Evolutionary conservation across 1,140 invertebrate species (phyloP), one percentile per base, ranked within the genome.

Genomic region (Eriocheir sinensis): DNA sequence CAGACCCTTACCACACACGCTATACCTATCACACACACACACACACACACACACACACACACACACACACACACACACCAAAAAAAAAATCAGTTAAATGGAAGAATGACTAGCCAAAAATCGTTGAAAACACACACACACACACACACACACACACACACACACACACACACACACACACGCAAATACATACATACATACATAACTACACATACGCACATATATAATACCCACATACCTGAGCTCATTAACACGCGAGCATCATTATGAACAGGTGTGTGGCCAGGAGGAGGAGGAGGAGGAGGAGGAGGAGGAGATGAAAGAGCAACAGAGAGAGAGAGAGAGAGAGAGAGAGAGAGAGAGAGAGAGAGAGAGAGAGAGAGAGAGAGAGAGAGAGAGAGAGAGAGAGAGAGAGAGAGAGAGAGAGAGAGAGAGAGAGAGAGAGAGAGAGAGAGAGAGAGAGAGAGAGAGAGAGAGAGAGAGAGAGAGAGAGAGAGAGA

Each of bases 351-450:
- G 9, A 12, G 8, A 12, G 17, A 9, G 17, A 12, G 48, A 32
- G 32, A 27, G 32, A 53, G 72, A 30, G 36, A 40, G 12, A 91
- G 89, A 38, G 44, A n/a, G 3, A 21, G 48, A 30, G 90, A 80
- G n/a, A 80, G n/a, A 40, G 91, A 85, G 91, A n/a, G 79, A 48
- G 79, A 79, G 79, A 6, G 27, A 12, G 91, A 85, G 80, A 21
- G 15, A 27, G 60, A 21, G 89, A 79, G n/a, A n/a, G 32, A 8
- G n/a, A 40, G 40, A 41, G 17, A 48, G 40, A 40, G 1, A 41
- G n/a, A 3, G 15, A 41, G 15, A 40, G 0, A 48, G 12, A 83
- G 4, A 85, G 32, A 85, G 32, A 17, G 30, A 17, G 30, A 30
- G 30, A 30, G 17, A 83, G 15, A 83, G n/a, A 3, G 12, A 83